Base-by-base conservation (phyloP, 2,113 vertebrate genomes). In the Gymnogyps californianus region DNA sequence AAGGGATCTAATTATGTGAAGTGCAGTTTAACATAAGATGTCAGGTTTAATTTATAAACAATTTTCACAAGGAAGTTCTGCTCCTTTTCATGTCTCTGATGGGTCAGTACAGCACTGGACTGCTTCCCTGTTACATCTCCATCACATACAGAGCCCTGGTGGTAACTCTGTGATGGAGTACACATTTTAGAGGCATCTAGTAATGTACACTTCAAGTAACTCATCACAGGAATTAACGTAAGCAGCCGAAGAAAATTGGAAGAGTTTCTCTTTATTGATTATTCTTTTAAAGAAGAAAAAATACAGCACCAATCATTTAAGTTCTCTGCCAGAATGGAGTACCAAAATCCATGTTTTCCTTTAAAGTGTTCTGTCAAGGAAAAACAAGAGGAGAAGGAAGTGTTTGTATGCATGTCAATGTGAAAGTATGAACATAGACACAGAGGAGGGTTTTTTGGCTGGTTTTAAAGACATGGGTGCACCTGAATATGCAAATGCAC, bases 401-500 rank as follows among this genome's bases (percentile, higher is more conserved):
- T 64, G 29, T 55, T 91, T 52, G 24, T 6, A 17, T 20, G 21
- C 61, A 59, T 0, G 0, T 40, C 46, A 51, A 4, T 15, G 74
- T 64, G 38, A 64, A 91, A 62, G 9, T 28, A 38, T 15, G 55
- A 94, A 75, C 22, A 49, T 0, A 81, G 85, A 80, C 26, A 52
- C 25, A 49, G 59, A 71, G 32, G 21, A 89, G 26, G 22, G 8
- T 0, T 44, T 42, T 91, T 51, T 11, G 29, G n/a, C 51, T 90
- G 44, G 40, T 95, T 67, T 87, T 52, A 65, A 76, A 89, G 74
- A 69, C 72, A 71, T 36, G 38, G 54, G 10, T 83, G 61, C 10
- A 79, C 47, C 89, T 91, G 78, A 69, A 76, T 82, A 95, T 94
- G 92, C 66, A 97, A 93, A 94, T 69, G 8, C 14, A 36, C 0